phyloP scores from a whole-genome alignment of 2,888 invertebrate species.

The Pachycephus smyrnensis region DNA sequence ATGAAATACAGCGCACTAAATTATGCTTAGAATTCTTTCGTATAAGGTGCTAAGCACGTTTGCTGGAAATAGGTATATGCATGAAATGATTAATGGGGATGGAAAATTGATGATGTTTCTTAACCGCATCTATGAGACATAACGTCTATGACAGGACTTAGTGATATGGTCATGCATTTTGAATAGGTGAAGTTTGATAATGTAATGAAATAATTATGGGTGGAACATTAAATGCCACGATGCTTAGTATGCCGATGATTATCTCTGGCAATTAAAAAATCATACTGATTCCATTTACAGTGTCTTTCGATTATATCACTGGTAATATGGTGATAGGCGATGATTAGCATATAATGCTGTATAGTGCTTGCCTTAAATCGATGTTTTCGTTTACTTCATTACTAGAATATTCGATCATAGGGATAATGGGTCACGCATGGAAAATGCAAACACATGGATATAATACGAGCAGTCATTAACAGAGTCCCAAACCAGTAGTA shows the following conservation, averaged over 20 bases:
- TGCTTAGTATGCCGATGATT: neutral
- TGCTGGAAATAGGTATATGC: neutral
- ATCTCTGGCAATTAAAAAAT: neutral
- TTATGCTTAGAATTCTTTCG: neutral
- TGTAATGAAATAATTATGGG: neutral
- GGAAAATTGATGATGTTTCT: neutral
- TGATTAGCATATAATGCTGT: neutral
- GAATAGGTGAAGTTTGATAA: neutral
- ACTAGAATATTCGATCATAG: neutral
- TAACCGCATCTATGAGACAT: neutral
- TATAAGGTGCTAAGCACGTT: neutral
- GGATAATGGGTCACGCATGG: neutral
- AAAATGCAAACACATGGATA: neutral
- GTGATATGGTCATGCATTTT: neutral
- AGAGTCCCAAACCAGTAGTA: neutral
- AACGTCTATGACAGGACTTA: neutral
- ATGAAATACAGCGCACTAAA: neutral
- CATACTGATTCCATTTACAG: neutral
- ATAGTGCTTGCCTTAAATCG: neutral
- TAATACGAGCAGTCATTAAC: neutral
- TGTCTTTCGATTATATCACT: neutral
- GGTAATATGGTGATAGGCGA: neutral
- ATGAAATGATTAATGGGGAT: neutral
- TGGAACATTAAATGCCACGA: neutral
- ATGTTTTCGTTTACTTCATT: neutral